Base-by-base conservation (phyloP, 1,140 invertebrate genomes). In the Oedothorax gibbosus region DNA sequence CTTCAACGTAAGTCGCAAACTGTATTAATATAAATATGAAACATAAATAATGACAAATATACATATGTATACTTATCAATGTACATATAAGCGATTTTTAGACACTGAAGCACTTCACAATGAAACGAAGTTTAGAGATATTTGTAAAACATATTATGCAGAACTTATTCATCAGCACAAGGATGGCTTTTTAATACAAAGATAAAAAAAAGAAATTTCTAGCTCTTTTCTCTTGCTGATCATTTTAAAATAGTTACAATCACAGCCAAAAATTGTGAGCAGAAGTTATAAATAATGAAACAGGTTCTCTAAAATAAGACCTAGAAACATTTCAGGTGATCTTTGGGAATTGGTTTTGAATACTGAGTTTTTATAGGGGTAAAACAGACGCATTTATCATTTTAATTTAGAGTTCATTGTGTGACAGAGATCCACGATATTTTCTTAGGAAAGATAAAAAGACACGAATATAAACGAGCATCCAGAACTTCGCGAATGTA, bases 251-350 rank as follows among this genome's bases (percentile, higher is more conserved):
- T 53, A 82, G 66, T 75, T 76, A 71, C 81, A 84, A 84, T 84
- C 81, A 84, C 81, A 84, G 81, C 81, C 72, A 84, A 84, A 75
- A 84, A 84, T 75, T 66, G 72, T 84, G 81, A 84, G 81, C 81
- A 84, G 57, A 82, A 82, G 69, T 62, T n/a, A 50, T n/a, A 53
- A 82, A 84, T 9, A 54, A 53, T 51, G 49, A 64, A 57, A 65
- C 8, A 14, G 20, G 7, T 10, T 62, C 21, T 57, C 11, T 50
- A 20, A 57, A 82, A 73, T 49, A 64, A 73, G 66, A 20, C n/a
- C 21, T 71, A 57, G 60, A 66, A 79, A 50, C 60, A 54, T 65
- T 51, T 50, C 56, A 62, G 65, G 20, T 49, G 53, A 71, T 81
- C 78, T 81, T 81, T 81, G 78, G 78, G 20, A 71, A 81, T 50